Percentiles rank a stretch among this genome's conserved stretches.
phyloP scores from a whole-genome alignment of 2,888 invertebrate species.

The Pedicia rivosa region DNA sequence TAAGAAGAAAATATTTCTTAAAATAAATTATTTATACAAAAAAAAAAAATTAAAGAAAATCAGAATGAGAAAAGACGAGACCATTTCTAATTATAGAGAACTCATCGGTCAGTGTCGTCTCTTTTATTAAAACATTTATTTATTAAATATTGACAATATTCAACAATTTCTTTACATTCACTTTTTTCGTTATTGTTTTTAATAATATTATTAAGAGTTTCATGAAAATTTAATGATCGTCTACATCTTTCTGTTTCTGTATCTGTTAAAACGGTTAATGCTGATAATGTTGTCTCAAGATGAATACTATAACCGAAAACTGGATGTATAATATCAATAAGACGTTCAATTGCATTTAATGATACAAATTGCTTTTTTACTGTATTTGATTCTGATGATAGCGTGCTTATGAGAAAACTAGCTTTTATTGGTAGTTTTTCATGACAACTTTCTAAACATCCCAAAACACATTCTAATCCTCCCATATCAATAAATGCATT shows the following conservation, averaged over 20 bases:
- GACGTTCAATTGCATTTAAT: slow-evolving; percentile 8
- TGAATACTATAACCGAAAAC: slow-evolving; percentile 13
- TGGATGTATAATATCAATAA: slow-evolving; percentile 12
- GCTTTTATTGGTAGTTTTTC: slow-evolving; percentile 48
- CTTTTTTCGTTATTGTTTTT: slow-evolving; percentile 4
- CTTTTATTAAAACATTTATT: slow-evolving; percentile 4
- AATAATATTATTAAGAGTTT: slow-evolving; percentile 6
- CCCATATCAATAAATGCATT: slow-evolving; percentile 42
- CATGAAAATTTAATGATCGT: too few species aligned
- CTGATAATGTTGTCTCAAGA: slow-evolving; percentile 16
- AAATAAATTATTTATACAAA: too few species aligned
- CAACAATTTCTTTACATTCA: slow-evolving; percentile 9
- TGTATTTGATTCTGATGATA: slow-evolving; percentile 32
- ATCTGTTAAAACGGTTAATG: slow-evolving; percentile 14
- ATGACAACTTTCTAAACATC: slow-evolving; percentile 40
- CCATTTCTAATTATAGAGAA: too few species aligned
- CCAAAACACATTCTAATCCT: slow-evolving; percentile 47
- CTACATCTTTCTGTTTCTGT: slow-evolving; percentile 8
- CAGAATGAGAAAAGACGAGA: too few species aligned
- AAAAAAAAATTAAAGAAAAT: too few species aligned
- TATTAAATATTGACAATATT: slow-evolving; percentile 7
- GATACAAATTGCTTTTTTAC: background rate
- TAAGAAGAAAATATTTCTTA: too few species aligned
- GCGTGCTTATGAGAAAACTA: slow-evolving; percentile 48
- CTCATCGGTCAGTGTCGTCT: slow-evolving; percentile 10